Evolutionary conservation across 92 coral and sea anemone species (phyloP).

Genomic region (Umimayanthus kanabou): DNA sequence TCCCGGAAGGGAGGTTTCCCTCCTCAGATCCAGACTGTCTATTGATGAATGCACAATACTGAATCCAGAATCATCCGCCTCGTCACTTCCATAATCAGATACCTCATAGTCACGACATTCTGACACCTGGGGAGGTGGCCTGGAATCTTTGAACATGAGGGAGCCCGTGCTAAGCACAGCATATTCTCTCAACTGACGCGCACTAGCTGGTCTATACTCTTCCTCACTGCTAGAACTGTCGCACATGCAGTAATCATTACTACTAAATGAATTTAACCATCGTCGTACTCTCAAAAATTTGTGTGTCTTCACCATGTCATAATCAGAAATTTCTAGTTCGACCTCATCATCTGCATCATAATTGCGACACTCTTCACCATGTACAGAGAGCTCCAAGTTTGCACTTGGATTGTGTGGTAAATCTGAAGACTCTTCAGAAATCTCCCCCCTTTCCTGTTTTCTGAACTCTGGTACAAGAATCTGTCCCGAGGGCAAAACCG

Average conservation of each 20-base stretch:
- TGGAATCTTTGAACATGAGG: background rate
- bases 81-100: slow-evolving; percentile 12
- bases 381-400: slow-evolving; percentile 17
- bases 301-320: slow-evolving; percentile 64
- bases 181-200: slow-evolving; percentile 21
- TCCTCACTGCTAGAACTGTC: slow-evolving; percentile 37
- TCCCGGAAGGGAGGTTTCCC: background rate
- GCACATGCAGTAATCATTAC: slow-evolving; percentile 27
- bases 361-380: slow-evolving; percentile 41
- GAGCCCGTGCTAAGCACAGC: slow-evolving; percentile 29
- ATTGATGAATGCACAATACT: slow-evolving; percentile 82
- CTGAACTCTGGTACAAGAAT: slow-evolving; percentile 32
- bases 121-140: background rate
- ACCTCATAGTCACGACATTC: background rate
- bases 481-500: slow-evolving; percentile 83
- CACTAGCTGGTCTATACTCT: background rate
- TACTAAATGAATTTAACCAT: slow-evolving; percentile 64
- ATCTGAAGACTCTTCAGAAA: background rate
- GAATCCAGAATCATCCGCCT: slow-evolving; percentile 61
- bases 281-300: slow-evolving; percentile 61
- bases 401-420: background rate
- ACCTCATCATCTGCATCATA: slow-evolving; percentile 85
- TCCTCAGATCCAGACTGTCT: slow-evolving; percentile 67
- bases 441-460: background rate
- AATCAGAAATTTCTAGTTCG: slow-evolving; percentile 62